Evolutionary conservation across 2,888 invertebrate species (phyloP).

Genomic region (Adela reaumurella): DNA sequence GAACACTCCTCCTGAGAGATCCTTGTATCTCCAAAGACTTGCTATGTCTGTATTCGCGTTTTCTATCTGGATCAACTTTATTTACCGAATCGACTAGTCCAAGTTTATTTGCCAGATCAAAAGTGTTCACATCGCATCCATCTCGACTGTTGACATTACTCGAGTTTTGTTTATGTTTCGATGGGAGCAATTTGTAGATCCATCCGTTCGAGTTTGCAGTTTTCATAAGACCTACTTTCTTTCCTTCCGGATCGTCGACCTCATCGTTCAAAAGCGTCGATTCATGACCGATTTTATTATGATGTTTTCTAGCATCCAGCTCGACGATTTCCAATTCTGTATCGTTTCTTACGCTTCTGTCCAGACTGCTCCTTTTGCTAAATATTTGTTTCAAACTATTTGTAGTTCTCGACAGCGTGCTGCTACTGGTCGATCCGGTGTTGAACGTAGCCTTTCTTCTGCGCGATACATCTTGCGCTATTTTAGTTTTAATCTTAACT

Average conservation of each 20-base stretch:
- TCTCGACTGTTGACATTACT: background rate
- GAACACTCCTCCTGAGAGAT: slow-evolving; percentile 48
- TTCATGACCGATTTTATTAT: background rate
- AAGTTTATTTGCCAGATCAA: background rate
- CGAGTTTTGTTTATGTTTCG: background rate
- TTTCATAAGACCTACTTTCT: too few species aligned
- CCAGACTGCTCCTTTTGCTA: slow-evolving; percentile 39
- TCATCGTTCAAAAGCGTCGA: background rate
- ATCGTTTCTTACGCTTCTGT: slow-evolving; percentile 20
- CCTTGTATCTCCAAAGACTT: slow-evolving; percentile 26
- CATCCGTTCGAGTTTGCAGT: background rate
- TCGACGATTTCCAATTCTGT: slow-evolving; percentile 13
- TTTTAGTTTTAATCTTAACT: slow-evolving; percentile 36
- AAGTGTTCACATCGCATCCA: background rate
- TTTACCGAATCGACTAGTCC: background rate
- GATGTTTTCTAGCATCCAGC: background rate
- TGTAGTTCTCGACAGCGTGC: slow-evolving; percentile 59
- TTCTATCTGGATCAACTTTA: background rate
- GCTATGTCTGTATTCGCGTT: slow-evolving; percentile 15
- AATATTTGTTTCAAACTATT: slow-evolving; percentile 53
- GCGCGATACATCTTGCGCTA: slow-evolving; percentile 34
- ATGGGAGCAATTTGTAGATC: background rate
- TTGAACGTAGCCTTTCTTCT: slow-evolving; percentile 50
- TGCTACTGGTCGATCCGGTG: slow-evolving; percentile 59
- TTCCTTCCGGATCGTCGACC: background rate